phyloP scores from a whole-genome alignment of 2,888 invertebrate species.

The Drosophila putrida region DNA sequence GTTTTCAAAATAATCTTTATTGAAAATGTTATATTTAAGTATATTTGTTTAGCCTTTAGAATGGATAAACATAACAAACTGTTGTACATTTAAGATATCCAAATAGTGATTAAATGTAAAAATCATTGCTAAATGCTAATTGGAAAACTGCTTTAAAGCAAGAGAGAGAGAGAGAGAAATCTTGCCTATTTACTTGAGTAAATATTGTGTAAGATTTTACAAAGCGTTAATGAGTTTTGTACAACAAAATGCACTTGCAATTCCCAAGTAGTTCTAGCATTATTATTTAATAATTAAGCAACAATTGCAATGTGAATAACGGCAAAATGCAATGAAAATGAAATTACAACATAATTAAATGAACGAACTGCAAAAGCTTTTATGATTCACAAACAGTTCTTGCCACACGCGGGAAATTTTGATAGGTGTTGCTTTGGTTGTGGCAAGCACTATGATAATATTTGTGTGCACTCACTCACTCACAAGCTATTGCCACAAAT shows the following conservation, averaged over 20 bases:
- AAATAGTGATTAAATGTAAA: too few relatives aligned
- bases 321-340: constrained; percentile 5
- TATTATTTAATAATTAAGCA: background rate
- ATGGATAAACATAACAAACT: too few relatives aligned
- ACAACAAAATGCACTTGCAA: constrained; percentile 1
- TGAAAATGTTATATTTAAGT: too few relatives aligned
- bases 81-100: too few relatives aligned
- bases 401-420: background rate
- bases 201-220: background rate
- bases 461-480: constrained; percentile 36
- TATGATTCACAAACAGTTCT: constrained; percentile 21
- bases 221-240: background rate
- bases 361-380: background rate
- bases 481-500: constrained; percentile 22
- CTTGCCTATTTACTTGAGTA: background rate
- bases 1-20: too few relatives aligned
- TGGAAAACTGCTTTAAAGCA: too few relatives aligned
- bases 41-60: too few relatives aligned
- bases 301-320: constrained; percentile 5
- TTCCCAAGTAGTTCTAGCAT: constrained; percentile 13
- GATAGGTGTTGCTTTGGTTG: constrained; percentile 14
- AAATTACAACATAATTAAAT: constrained; percentile 14
- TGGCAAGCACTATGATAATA: constrained; percentile 33
- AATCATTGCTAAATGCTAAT: too few relatives aligned
- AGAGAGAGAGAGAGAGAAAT: background rate